Evolutionary conservation across 2,888 invertebrate genomes (phyloP).

Genomic region (Epiblema foenella): DNA sequence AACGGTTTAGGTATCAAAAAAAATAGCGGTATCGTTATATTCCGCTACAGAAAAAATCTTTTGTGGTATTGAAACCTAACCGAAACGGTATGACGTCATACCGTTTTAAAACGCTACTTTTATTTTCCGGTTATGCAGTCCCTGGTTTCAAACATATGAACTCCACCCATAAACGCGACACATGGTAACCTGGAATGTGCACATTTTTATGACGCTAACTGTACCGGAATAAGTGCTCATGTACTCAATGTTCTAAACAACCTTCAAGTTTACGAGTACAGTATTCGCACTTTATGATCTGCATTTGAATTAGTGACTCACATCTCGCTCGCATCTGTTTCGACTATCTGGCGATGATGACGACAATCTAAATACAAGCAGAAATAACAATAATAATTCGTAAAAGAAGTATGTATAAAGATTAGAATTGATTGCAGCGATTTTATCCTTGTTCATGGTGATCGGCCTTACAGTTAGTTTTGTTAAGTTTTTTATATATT

Average conservation of each 20-base stretch:
- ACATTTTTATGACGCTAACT: no score
- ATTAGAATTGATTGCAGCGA: neutral
- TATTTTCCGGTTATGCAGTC: no score
- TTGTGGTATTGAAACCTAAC: no score
- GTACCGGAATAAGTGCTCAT: conserved; percentile 2
- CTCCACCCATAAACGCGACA: no score
- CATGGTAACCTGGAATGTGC: no score
- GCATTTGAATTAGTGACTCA: conserved; percentile 68
- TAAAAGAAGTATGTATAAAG: neutral
- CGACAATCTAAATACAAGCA: conserved; percentile 20
- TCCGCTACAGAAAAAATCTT: no score
- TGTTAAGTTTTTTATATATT: conserved; percentile 57
- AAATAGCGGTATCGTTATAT: no score
- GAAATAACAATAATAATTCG: neutral
- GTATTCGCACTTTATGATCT: conserved; percentile 64
- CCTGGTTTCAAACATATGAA: no score
- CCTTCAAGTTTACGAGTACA: conserved; percentile 41
- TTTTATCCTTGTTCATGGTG: conserved; percentile 41
- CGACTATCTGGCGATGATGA: conserved; percentile 52
- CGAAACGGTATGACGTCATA: no score
- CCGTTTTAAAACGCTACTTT: no score
- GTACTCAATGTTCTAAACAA: conserved; percentile 36
- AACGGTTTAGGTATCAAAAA: no score
- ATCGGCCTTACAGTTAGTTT: conserved; percentile 59
- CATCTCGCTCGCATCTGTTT: conserved; percentile 54